Base-by-base conservation (phyloP, 2,888 invertebrate species). In the Alloscopus bannaensis region DNA sequence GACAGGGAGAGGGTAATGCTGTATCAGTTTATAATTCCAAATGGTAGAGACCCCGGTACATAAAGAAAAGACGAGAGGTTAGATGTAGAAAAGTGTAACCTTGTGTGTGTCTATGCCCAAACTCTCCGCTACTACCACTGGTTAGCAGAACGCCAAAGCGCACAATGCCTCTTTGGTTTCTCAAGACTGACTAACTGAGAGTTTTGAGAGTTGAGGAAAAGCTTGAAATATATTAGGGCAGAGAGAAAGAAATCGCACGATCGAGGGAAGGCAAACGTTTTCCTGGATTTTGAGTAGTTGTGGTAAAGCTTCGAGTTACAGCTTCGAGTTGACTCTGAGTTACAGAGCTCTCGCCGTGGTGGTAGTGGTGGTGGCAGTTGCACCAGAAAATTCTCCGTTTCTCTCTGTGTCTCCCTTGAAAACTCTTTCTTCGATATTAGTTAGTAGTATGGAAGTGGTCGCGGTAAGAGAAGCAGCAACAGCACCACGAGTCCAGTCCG, bases 401-500 rank as follows among this genome's bases (percentile, higher is more conserved):
- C 78, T 66, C 71, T 65, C 70, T 52, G 52, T 52, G 52, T 78
- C 77, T 77, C 69, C 31, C 66, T 52, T 69, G 47, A 62, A 69
- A 77, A 77, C 69, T 69, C 76, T 77, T 77, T 75, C 60, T 75
- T 66, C 59, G 42, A 42, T 57, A 78, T 70, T 78, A 59, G 71
- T n/a, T 36, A 36, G 65, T 69, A 77, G 75, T 57, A 68, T 68
- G 50, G 64, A 77, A 77, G 55, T 64, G 75, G 75, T 77, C 65
- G 79, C 77, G 80, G 68, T 68, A 52, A 52, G 66, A 66, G 64
- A 68, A 73, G 22, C 71, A 78, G 71, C 78, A 71, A 71, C 64
- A 78, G 78, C 42, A 70, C 76, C 77, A 77, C 75, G 75, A 73
- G 77, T 71, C 81, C 76, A 72, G 82, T 82, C 81, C 82, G 83